Percentiles rank a stretch among this genome's conserved stretches.
phyloP scores from a whole-genome alignment of 2,888 invertebrate species.

The Mimas tiliae region DNA sequence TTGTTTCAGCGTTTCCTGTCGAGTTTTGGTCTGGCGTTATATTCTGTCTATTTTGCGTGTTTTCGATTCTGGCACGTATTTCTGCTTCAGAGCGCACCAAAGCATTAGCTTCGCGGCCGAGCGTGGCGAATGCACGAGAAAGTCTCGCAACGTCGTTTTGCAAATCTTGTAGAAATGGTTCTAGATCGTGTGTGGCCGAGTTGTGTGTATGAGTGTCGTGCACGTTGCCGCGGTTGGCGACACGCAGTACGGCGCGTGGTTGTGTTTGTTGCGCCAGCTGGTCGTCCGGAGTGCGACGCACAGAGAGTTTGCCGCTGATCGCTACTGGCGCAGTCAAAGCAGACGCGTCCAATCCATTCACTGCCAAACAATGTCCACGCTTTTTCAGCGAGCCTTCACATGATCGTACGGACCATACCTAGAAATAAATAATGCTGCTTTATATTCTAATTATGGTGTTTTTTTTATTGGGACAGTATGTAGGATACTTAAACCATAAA shows the following conservation, averaged over 20 bases:
- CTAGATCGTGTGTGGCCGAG: slow-evolving; percentile 51
- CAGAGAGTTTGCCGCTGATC: slow-evolving; percentile 65
- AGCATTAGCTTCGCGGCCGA: slow-evolving; percentile 65
- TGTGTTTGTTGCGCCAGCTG: slow-evolving; percentile 56
- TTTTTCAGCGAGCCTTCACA: slow-evolving; percentile 77
- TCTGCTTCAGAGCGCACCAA: slow-evolving; percentile 60
- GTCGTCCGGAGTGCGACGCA: slow-evolving; percentile 66
- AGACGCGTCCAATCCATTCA: slow-evolving; percentile 62
- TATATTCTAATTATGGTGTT: not conserved
- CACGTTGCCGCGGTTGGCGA: slow-evolving; percentile 65
- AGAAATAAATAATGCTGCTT: slow-evolving; percentile 28
- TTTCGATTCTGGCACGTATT: slow-evolving; percentile 55
- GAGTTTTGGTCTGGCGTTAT: slow-evolving; percentile 34
- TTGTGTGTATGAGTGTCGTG: slow-evolving; percentile 38
- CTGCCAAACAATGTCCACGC: slow-evolving; percentile 68
- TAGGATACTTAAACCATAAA: no score
- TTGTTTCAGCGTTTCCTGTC: slow-evolving; percentile 23
- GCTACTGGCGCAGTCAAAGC: slow-evolving; percentile 60
- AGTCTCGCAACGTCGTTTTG: slow-evolving; percentile 68
- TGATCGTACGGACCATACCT: slow-evolving; percentile 78
- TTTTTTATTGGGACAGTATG: no score
- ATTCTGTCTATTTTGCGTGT: slow-evolving; percentile 36
- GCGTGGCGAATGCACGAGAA: slow-evolving; percentile 66
- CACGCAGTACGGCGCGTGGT: slow-evolving; percentile 73
- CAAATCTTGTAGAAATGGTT: slow-evolving; percentile 66